Evolutionary conservation across 2,888 invertebrate genomes (phyloP).

Genomic region (Erebia aethiops): DNA sequence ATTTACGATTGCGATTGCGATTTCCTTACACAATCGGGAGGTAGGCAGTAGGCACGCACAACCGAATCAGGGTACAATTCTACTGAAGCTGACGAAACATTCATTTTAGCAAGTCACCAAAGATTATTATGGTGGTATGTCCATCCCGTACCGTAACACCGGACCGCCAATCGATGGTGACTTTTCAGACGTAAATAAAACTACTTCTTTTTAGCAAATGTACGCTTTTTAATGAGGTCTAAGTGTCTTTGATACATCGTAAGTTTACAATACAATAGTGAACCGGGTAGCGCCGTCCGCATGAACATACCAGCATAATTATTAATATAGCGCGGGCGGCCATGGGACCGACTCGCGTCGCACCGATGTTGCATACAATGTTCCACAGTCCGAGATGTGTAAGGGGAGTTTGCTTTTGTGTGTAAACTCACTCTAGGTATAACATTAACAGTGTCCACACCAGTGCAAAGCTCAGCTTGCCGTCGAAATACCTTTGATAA

Average conservation of each 20-base stretch:
- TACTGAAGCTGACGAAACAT: neutral
- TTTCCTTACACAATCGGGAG: too few relatives aligned
- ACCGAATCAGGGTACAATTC: neutral
- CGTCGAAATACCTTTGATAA: too few relatives aligned
- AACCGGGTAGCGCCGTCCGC: slow-evolving; percentile 47
- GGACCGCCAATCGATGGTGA: slow-evolving; percentile 48
- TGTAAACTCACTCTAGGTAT: too few relatives aligned
- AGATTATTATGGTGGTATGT: slow-evolving; percentile 71
- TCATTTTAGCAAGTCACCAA: slow-evolving; percentile 23
- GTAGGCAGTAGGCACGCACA: too few relatives aligned
- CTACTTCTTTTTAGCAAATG: slow-evolving; percentile 65
- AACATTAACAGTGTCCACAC: too few relatives aligned
- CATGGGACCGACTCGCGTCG: slow-evolving; percentile 14
- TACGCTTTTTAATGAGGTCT: slow-evolving; percentile 77
- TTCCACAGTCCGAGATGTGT: too few relatives aligned
- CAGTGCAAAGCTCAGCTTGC: too few relatives aligned
- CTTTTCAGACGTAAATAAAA: slow-evolving; percentile 67
- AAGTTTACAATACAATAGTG: slow-evolving; percentile 54
- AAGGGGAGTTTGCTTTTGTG: too few relatives aligned
- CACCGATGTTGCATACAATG: neutral
- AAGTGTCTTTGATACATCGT: slow-evolving; percentile 68
- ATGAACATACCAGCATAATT: slow-evolving; percentile 78
- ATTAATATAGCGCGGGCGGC: slow-evolving; percentile 45
- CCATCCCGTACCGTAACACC: slow-evolving; percentile 49
- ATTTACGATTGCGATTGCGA: too few relatives aligned